Evolutionary conservation across 1,140 invertebrate species (phyloP).

Genomic region (Dolichoris vasculosae): DNA sequence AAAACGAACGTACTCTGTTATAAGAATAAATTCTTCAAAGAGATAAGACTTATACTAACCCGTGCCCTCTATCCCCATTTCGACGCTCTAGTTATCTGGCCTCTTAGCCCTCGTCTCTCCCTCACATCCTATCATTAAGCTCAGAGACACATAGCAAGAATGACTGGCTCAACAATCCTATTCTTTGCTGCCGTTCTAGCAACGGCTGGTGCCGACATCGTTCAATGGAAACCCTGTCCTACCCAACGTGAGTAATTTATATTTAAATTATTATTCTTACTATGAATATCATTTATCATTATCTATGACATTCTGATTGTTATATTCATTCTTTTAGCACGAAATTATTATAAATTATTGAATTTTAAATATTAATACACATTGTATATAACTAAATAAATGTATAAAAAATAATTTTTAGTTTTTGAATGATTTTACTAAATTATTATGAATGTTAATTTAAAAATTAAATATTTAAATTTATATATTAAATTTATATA

Average conservation of each 20-base stretch:
- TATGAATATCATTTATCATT: not conserved
- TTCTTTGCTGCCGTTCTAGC: not conserved
- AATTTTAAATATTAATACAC: not conserved
- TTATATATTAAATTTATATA: too few species aligned
- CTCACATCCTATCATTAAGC: not conserved
- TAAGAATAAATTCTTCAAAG: slow-evolving; percentile 8
- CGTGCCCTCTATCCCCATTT: slow-evolving; percentile 20
- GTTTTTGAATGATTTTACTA: too few species aligned
- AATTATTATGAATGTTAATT: not conserved
- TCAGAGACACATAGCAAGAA: slow-evolving; percentile 5
- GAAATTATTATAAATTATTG: not conserved
- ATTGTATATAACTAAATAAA: too few species aligned
- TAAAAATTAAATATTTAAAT: not conserved
- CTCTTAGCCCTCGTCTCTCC: not conserved
- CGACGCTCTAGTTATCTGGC: slow-evolving; percentile 21
- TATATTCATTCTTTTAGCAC: not conserved
- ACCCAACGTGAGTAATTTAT: slow-evolving; percentile 9
- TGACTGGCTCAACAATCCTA: not conserved
- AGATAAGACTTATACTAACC: slow-evolving; percentile 26
- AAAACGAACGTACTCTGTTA: not conserved
- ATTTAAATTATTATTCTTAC: not conserved
- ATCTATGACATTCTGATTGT: not conserved
- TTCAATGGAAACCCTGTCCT: slow-evolving; percentile 28
- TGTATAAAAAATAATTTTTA: too few species aligned
- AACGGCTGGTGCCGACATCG: not conserved